These are phyloP conservation scores for Camponotus pennsylvanicus DNA, from an alignment of 1,140 invertebrate genomes.

Conservation along the genomic window DNA sequence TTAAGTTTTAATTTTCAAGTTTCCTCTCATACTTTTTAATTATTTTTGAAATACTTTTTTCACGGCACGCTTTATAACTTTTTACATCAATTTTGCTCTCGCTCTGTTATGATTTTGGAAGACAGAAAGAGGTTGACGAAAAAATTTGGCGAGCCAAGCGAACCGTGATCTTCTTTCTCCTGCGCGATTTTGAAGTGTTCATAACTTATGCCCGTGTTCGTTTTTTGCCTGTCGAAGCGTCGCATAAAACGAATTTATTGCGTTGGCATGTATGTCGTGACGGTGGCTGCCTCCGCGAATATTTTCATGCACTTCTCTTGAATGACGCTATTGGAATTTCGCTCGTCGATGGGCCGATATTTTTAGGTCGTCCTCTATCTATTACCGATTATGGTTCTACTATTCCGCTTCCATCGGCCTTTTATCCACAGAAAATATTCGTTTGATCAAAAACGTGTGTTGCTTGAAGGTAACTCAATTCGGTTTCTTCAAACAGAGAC, in stretches of 20 bases:
- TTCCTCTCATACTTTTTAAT: not conserved
- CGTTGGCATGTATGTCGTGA: conserved; percentile 76
- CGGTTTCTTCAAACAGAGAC: conserved; percentile 1
- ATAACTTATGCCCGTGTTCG: conserved; percentile 78
- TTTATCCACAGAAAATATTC: conserved; percentile 37
- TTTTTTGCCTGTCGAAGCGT: conserved; percentile 81
- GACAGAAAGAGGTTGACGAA: conserved; percentile 7
- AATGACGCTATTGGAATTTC: conserved; percentile 72
- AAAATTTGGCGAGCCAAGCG: conserved; percentile 67
- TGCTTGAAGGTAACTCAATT: conserved; percentile 21
- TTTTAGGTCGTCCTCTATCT: conserved; percentile 61
- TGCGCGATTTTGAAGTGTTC: conserved; percentile 78
- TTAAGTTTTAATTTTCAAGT: not conserved
- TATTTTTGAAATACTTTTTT: conserved; percentile 1
- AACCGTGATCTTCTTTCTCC: conserved; percentile 45
- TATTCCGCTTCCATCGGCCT: conserved; percentile 16
- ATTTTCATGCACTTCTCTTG: conserved; percentile 59
- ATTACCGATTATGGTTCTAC: conserved; percentile 60
- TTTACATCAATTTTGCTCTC: not conserved
- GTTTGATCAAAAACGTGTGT: conserved; percentile 21
- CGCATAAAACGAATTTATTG: conserved; percentile 82
- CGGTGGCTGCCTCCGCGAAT: conserved; percentile 73
- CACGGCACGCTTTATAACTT: conserved; percentile 5
- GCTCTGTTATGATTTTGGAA: conserved; percentile 4
- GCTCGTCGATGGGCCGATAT: conserved; percentile 66